phyloP scores from a whole-genome alignment of 2,113 vertebrate species.

The Pterocles gutturalis region DNA sequence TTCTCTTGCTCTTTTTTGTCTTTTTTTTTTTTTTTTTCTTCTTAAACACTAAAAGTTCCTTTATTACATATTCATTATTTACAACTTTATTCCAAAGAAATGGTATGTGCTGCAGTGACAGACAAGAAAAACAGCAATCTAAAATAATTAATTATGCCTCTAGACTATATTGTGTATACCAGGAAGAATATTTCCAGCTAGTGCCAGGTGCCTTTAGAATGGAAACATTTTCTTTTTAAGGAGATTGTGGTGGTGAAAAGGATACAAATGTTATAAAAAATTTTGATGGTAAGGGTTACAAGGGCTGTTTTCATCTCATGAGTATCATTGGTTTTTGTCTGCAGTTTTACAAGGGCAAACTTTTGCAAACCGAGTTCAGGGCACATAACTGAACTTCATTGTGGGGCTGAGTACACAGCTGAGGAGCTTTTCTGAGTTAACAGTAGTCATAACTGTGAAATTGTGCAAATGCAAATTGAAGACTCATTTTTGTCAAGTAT shows the following conservation, averaged over 20 bases:
- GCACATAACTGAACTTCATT: background rate
- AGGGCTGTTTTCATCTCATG: background rate
- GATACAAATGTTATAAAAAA: background rate
- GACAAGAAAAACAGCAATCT: background rate
- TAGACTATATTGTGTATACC: background rate
- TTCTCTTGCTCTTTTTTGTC: background rate
- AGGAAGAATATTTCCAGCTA: background rate
- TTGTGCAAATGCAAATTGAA: background rate
- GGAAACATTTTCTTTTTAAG: background rate
- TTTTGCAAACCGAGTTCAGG: background rate
- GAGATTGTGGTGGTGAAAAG: background rate
- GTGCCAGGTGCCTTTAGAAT: background rate
- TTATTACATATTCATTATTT: background rate
- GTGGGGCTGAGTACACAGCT: background rate
- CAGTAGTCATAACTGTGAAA: background rate
- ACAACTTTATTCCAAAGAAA: background rate
- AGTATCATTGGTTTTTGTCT: background rate
- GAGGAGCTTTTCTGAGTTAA: background rate
- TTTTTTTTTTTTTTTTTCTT: no score
- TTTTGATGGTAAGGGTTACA: background rate
- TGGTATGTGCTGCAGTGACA: background rate
- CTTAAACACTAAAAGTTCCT: background rate
- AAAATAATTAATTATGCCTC: background rate
- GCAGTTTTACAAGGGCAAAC: background rate
- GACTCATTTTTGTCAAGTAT: background rate